Evolutionary conservation across 53 echinoderm and acorn worm species (phyloP), one percentile per base, ranked within the genome.

Genomic region (Mesocentrotus franciscanus): DNA sequence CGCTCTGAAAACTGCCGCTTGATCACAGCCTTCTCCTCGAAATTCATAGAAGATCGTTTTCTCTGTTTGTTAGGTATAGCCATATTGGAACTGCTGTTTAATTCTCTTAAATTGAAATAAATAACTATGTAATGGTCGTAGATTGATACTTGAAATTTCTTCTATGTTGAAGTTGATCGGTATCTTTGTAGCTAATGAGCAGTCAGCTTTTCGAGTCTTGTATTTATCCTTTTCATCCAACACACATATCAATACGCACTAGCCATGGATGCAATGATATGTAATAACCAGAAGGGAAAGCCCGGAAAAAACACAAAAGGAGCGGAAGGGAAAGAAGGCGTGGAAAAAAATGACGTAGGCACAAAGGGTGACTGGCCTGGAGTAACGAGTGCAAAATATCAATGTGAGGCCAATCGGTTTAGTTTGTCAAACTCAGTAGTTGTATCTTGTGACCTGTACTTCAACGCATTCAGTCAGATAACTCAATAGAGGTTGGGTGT

Each of bases 1-100:
- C 81, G 81, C 81, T 81, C 81, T 36, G 81, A 81, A 81, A 17
- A 18, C 81, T 81, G 81, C 22, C 81, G 36, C 42, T 81, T 81
- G 81, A 81, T 42, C 7, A 81, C 81, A 39, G 10, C 81, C 15
- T 42, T 81, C 81, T 36, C 81, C 18, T 81, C 36, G 4, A 81
- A 42, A 81, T 42, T 17, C 36, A 42, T 7, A 36, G 81, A 20
- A 18, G 81, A 79, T 42, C 79, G 79, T 20, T 79, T 79, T 79
- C 36, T 35, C 20, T 79, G 79, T 18, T 36, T 16, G 14, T 36
- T 20, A 8, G 81, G 81, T 33, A 18, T 4, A 42, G 81, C 36
- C 81, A 81, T 42, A 8, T 22, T 81, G 36, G 8, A 81, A 17
- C 42, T 81, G 17, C 18, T 36, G 7, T 42, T 42, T 17, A 36